Evolutionary conservation across 2,797 vertebrate species (phyloP).

Genomic region (Anguilla pacifica): DNA sequence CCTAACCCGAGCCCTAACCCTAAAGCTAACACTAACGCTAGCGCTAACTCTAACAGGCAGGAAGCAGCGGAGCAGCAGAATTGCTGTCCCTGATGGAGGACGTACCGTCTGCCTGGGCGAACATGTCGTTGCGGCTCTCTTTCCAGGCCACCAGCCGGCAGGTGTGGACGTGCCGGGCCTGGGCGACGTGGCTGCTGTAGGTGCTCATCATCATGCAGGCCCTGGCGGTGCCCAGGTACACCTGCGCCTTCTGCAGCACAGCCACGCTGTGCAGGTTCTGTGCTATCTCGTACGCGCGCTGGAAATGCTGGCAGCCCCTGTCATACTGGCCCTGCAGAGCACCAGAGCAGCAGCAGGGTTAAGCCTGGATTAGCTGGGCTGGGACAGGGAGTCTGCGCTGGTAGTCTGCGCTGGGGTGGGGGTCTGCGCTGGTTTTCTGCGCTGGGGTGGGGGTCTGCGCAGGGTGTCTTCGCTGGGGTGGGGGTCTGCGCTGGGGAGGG

Average conservation of each 20-base stretch:
- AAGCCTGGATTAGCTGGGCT: conserved; percentile 22
- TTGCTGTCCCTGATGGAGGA: conserved; percentile 60
- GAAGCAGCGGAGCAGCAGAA: conserved; percentile 57
- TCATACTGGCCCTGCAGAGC: conserved; percentile 68
- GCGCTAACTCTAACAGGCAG: conserved; percentile 2
- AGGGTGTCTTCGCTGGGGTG: too few species aligned
- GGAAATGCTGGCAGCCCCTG: conserved; percentile 68
- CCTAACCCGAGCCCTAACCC: too few species aligned
- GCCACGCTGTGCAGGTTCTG: conserved; percentile 50
- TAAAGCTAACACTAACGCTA: too few species aligned
- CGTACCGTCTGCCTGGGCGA: conserved; percentile 65
- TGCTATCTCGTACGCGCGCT: conserved; percentile 68
- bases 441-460: too few species aligned
- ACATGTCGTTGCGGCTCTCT: conserved; percentile 59
- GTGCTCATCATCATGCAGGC: conserved; percentile 69
- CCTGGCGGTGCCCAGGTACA: conserved; percentile 67
- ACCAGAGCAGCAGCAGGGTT: conserved; percentile 8
- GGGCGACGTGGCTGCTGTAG: conserved; percentile 58
- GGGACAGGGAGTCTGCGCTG: not conserved
- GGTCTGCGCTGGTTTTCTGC: too few species aligned
- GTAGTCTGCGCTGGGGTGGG: too few species aligned
- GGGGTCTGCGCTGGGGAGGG: too few species aligned
- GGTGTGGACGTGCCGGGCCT: conserved; percentile 53
- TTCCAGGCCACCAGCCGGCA: conserved; percentile 74
- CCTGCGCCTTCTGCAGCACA: conserved; percentile 72